These are phyloP conservation scores for Charina bottae DNA, from an alignment of 2,113 vertebrate genomes.

Conservation along the genomic window DNA sequence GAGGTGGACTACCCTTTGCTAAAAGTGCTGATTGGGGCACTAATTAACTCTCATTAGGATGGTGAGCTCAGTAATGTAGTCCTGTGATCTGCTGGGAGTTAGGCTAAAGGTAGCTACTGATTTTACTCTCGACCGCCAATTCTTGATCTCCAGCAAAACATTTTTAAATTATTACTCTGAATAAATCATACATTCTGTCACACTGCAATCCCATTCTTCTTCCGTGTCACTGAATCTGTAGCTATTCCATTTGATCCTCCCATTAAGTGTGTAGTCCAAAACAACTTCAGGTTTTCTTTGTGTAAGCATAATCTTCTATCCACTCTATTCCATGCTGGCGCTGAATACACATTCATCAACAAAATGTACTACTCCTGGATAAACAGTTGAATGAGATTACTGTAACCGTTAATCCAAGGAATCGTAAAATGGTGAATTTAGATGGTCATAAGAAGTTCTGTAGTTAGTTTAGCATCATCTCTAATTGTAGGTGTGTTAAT, in stretches of 20 bases:
- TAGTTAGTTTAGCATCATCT: no score
- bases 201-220: neutral
- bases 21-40: conserved; percentile 24
- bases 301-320: neutral
- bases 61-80: conserved; percentile 49
- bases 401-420: neutral
- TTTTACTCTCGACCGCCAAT: neutral
- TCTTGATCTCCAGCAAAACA: conserved; percentile 25
- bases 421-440: no score
- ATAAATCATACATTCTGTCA: conserved; percentile 5
- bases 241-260: neutral
- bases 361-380: neutral
- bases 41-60: conserved; percentile 57
- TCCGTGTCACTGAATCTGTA: neutral
- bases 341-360: neutral
- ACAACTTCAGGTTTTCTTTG: neutral
- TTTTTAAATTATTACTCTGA: conserved; percentile 18
- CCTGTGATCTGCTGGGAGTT: conserved; percentile 27
- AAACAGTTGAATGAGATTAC: neutral
- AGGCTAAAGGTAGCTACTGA: neutral
- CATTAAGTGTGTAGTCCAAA: neutral
- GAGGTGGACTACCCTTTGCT: conserved; percentile 13
- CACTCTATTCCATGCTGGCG: neutral
- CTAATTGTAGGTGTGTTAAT: neutral
- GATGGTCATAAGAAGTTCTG: no score